Evolutionary conservation across 64 coral and sea anemone genomes (phyloP), one percentile per base, ranked within the genome.

Genomic region (Stichodactyla helianthus): DNA sequence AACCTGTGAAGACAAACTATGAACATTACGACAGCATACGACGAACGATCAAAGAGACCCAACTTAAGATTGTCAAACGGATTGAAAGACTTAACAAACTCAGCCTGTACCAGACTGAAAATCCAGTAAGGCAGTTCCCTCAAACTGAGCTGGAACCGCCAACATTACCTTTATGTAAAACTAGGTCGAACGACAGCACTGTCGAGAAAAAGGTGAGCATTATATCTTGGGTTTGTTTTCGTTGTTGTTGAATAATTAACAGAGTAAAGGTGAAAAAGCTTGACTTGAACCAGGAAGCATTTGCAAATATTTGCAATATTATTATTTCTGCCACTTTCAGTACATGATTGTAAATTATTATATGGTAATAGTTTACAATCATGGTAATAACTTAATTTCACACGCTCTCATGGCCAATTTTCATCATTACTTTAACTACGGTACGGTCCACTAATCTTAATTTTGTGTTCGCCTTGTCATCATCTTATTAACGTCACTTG

Each of bases 41-140:
- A 18, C 52, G 17, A 26, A 35, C 52, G 26, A 62, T 84, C 18
- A 60, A 50, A 54, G 56, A 26, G 28, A 28, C 14, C 11, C 54
- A 84, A 54, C 13, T 10, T 28, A 84, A 63, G 50, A 84, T 22
- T 5, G 5, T 84, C 16, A 84, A 84, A 14, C 54, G 83, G 8
- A 60, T 84, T 15, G 27, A 58, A 50, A 84, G 83, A 84, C 56
- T 84, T 0, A 63, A 84, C 17, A 84, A 62, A 26, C 54, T 84
- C 17, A 59, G 59, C 15, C 27, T 84, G 15, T 84, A 84, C 55
- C 59, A 60, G 19, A 56, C 83, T 6, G 51, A 2, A n/a, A 58
- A 63, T 20, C 83, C 83, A 27, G 27, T 84, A 10, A 55, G 55
- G 53, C 83, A 84, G 55, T 84, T 84, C 53, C 7, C 10, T 63